phyloP scores from a whole-genome alignment of 2,113 vertebrate genomes.

The Halcyon senegalensis region DNA sequence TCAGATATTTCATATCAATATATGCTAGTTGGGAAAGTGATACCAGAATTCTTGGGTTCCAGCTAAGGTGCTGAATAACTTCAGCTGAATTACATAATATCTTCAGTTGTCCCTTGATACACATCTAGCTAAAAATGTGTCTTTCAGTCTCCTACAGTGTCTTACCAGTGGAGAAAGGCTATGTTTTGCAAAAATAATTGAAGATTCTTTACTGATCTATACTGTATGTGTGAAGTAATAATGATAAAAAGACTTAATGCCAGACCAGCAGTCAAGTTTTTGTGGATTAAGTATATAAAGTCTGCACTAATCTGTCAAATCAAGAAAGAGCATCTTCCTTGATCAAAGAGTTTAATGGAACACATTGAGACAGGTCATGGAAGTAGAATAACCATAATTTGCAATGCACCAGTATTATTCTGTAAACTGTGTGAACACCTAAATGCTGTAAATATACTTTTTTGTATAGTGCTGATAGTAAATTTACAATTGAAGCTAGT shows the following conservation, averaged over 20 bases:
- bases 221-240: not conserved
- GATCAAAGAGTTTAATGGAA: not conserved
- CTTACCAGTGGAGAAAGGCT: not conserved
- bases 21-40: not conserved
- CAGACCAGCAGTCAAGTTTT: not conserved
- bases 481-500: not conserved
- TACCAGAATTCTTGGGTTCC: not conserved
- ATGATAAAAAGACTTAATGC: not conserved
- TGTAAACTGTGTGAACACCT: not conserved
- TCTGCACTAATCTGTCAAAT: not conserved
- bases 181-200: not conserved
- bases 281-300: not conserved
- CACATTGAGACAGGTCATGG: not conserved
- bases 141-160: not conserved
- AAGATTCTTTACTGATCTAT: not conserved
- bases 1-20: not conserved
- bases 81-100: not conserved
- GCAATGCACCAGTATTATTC: not conserved
- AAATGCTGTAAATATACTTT: not conserved
- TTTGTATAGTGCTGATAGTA: not conserved
- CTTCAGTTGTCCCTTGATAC: not conserved
- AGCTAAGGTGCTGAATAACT: not conserved
- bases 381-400: not conserved
- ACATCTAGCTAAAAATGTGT: not conserved
- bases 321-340: not conserved